Evolutionary conservation across 2,797 vertebrate genomes (phyloP), one percentile per base, ranked within the genome.

Genomic region (Helarctos malayanus): DNA sequence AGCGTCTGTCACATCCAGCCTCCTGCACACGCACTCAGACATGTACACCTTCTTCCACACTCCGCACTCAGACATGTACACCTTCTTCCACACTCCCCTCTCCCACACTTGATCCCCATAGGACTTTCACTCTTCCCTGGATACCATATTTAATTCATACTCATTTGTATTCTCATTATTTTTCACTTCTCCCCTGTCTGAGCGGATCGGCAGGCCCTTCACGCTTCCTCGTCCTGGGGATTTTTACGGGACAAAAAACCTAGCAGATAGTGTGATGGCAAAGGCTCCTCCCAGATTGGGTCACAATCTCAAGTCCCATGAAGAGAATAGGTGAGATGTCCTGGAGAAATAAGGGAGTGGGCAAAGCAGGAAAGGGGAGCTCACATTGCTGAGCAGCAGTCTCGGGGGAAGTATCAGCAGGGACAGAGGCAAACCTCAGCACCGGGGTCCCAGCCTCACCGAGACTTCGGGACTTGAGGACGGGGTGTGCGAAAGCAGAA

Each of bases 1-100:
- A 73, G 73, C 7, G 2, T 49, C 80, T 89, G 63, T 84, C 80
- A 25, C 38, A 68, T 59, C 41, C 23, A 29, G 32, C 47, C 23
- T 35, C 1, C 54, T 18, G 45, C 65, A 1, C 5, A 15, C 8
- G 27, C 15, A 0, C 52, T 0, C 5, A 32, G 25, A 59, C 15
- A 3, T 16, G 32, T 29, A 56, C 86, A 41, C 57, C 25, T 41
- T 52, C 56, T 54, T 23, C 47, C 25, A 15, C 14, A 21, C 59
- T 38, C 68, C 32, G n/a, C n/a, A n/a, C n/a, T n/a, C n/a, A n/a
- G n/a, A n/a, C n/a, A n/a, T 16, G 32, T 29, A 56, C 86, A 41
- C 57, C 25, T 41, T 52, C 56, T 54, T 23, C 47, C 25, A 15
- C 14, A 21, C 59, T 38, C 68, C 32, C 23, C 23, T 59, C n/a